Conservation (phyloP, 2,113 vertebrate species). For the Entelurus aequoreus region DNA sequence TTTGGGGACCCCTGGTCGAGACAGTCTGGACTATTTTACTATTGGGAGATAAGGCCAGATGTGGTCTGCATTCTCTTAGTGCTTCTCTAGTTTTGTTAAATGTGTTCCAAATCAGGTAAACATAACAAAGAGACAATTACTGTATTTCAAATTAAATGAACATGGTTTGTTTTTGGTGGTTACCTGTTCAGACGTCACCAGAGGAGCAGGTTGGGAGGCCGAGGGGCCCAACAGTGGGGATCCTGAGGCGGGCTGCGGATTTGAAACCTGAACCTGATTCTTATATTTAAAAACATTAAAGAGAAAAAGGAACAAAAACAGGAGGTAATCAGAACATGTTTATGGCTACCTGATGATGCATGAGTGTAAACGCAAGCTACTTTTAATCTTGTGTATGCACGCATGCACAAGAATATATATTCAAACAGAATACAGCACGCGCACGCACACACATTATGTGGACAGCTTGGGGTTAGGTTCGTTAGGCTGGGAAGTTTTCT, state of each 20-base stretch:
- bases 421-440: too few species aligned
- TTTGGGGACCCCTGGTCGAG: too few species aligned
- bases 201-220: conserved; percentile 41
- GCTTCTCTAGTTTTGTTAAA: too few species aligned
- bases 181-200: conserved; percentile 61
- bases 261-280: conserved; percentile 53
- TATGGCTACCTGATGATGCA: conserved; percentile 11
- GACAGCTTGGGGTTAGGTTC: conserved; percentile 44
- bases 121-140: too few species aligned
- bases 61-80: too few species aligned
- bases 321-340: conserved; percentile 30
- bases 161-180: neutral
- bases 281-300: conserved; percentile 17
- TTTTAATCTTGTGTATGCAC: conserved; percentile 52
- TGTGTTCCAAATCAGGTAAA: too few species aligned
- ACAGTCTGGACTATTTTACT: too few species aligned
- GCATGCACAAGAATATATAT: conserved; percentile 22
- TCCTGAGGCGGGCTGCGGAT: conserved; percentile 45
- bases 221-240: conserved; percentile 40
- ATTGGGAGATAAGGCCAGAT: too few species aligned
- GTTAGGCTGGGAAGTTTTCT: conserved; percentile 32
- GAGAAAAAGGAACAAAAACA: conserved; percentile 28
- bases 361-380: conserved; percentile 58
- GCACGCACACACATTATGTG: neutral
- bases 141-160: too few species aligned